These are phyloP conservation scores for Drosophila arizonae DNA, from an alignment of 1,140 invertebrate genomes.

Conservation along the genomic window DNA sequence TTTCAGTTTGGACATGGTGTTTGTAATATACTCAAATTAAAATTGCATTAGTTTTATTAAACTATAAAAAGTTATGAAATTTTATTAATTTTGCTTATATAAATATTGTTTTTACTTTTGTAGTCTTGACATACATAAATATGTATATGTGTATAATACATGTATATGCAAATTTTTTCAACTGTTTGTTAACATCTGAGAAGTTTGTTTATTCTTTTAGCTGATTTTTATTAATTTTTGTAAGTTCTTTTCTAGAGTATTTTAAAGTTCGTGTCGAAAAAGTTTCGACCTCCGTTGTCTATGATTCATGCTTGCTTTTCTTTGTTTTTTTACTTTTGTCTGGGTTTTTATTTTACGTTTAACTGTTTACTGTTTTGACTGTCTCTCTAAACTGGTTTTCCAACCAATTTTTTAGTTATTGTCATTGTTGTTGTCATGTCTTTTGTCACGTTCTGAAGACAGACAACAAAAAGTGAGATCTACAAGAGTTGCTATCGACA, in stretches of 20 bases:
- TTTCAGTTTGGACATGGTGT: background rate
- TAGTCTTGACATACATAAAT: too few species aligned
- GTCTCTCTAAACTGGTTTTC: slow-evolving; percentile 68
- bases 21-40: background rate
- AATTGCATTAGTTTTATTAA: background rate
- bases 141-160: too few species aligned
- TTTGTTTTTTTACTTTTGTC: slow-evolving; percentile 6
- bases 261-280: background rate
- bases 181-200: too few species aligned
- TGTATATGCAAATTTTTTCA: too few species aligned
- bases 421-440: slow-evolving; percentile 33
- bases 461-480: slow-evolving; percentile 68
- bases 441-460: slow-evolving; percentile 71
- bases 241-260: slow-evolving; percentile 1
- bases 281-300: slow-evolving; percentile 18
- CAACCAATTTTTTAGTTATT: slow-evolving; percentile 48
- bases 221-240: background rate
- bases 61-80: too few species aligned
- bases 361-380: slow-evolving; percentile 19
- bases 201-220: too few species aligned
- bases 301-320: slow-evolving; percentile 56
- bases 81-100: background rate
- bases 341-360: slow-evolving; percentile 22
- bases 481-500: slow-evolving; percentile 37
- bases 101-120: too few species aligned